Percentiles rank a stretch among this genome's conserved stretches.
phyloP scores from a whole-genome alignment of 1,140 invertebrate genomes.

The Probaryconus sp. region DNA sequence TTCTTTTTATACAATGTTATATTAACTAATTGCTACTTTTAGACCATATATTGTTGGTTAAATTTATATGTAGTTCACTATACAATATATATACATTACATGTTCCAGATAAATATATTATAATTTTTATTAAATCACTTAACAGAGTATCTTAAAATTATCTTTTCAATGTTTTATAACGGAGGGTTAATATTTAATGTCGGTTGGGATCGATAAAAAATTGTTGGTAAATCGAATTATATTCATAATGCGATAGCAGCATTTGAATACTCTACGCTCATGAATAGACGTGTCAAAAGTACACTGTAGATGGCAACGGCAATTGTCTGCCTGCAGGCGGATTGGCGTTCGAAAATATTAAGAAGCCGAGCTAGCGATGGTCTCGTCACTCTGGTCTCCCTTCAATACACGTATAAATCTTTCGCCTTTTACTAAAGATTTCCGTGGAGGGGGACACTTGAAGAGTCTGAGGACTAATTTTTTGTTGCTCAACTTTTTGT shows the following conservation, averaged over 20 bases:
- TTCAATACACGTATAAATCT: conserved; percentile 14
- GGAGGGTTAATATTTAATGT: no score
- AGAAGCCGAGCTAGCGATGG: neutral
- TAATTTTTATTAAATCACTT: no score
- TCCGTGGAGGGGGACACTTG: conserved; percentile 31
- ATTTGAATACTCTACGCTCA: no score
- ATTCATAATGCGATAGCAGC: no score
- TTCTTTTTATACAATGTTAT: conserved; percentile 9
- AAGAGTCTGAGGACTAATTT: conserved; percentile 12
- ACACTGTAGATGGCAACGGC: no score
- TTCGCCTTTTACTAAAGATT: conserved; percentile 31
- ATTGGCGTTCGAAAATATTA: neutral
- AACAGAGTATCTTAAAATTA: no score
- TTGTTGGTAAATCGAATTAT: no score
- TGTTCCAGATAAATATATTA: no score
- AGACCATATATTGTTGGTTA: neutral
- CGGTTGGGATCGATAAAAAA: no score
- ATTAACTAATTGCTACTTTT: conserved; percentile 12
- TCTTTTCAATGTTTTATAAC: no score
- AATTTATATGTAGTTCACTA: neutral
- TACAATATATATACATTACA: no score
- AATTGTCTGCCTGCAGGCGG: neutral
- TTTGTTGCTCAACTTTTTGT: conserved; percentile 5
- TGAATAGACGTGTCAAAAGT: no score
- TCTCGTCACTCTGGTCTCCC: conserved; percentile 20